These are phyloP conservation scores for Strigops habroptila DNA, from an alignment of 2,113 vertebrate genomes.

Conservation along the genomic window DNA sequence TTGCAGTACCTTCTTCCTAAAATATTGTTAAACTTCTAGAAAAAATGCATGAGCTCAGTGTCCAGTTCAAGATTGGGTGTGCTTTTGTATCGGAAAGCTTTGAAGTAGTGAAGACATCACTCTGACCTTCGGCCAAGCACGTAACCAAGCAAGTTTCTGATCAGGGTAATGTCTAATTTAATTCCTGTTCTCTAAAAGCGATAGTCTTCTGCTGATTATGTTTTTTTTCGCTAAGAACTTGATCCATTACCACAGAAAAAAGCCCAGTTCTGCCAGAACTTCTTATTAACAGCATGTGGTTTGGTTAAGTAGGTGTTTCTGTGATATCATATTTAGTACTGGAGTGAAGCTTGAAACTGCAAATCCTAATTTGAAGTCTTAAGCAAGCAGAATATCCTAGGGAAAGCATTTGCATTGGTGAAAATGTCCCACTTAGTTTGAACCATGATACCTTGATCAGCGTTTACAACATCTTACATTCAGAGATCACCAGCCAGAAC, in stretches of 20 bases:
- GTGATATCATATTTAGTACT: not conserved
- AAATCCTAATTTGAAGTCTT: not conserved
- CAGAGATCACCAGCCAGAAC: not conserved
- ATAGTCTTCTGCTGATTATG: not conserved
- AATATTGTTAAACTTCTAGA: not conserved
- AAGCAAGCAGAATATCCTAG: not conserved
- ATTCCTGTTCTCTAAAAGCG: not conserved
- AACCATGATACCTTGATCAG: not conserved
- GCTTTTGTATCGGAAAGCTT: not conserved
- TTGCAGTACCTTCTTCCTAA: not conserved
- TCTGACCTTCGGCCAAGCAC: not conserved
- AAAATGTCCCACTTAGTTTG: not conserved
- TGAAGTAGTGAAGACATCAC: not conserved
- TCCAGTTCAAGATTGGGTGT: not conserved
- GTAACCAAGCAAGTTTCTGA: not conserved
- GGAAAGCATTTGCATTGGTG: not conserved
- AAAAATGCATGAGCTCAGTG: not conserved
- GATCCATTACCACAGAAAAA: not conserved
- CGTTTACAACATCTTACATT: not conserved
- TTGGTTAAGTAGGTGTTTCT: not conserved
- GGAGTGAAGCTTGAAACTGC: not conserved
- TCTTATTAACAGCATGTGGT: not conserved
- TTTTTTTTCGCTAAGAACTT: not conserved
- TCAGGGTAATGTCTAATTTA: not conserved
- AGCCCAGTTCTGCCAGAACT: not conserved